phyloP scores from a whole-genome alignment of 2,888 invertebrate genomes.

The Isoperla grammatica region DNA sequence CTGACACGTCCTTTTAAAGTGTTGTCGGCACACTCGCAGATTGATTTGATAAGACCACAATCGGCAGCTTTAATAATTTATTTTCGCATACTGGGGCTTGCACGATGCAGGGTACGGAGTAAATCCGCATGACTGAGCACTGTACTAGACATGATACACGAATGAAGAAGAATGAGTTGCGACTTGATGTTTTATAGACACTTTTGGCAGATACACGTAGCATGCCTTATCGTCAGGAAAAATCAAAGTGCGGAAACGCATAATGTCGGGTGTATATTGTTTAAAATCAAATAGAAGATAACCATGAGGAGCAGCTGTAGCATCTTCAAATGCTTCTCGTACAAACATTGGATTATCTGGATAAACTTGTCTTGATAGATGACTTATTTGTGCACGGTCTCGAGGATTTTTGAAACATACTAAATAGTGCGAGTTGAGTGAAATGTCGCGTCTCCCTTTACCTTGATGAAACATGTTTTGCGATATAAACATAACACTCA shows the following conservation, averaged over 20 bases:
- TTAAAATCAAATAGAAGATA: constrained; percentile 32
- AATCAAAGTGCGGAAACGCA: neutral
- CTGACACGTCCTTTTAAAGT: too few species aligned
- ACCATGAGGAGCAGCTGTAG: constrained; percentile 28
- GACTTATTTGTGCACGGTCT: constrained; percentile 29
- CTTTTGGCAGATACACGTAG: constrained; percentile 1
- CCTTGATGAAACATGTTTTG: constrained; percentile 34
- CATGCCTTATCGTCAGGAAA: constrained; percentile 22
- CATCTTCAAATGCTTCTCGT: constrained; percentile 29
- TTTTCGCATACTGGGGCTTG: neutral
- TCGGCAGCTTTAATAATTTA: neutral
- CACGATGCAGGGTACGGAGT: neutral
- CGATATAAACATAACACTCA: constrained; percentile 29
- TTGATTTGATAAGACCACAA: neutral
- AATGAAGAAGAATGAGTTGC: neutral
- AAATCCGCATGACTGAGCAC: neutral
- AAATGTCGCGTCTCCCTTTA: constrained; percentile 32
- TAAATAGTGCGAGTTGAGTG: constrained; percentile 33
- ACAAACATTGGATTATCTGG: constrained; percentile 30
- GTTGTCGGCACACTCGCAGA: neutral
- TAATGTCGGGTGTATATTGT: constrained; percentile 26
- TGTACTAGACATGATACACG: neutral
- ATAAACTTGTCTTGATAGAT: constrained; percentile 29
- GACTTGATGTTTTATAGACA: constrained; percentile 26
- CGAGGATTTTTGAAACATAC: constrained; percentile 33